phyloP scores from a whole-genome alignment of 23 tunicate species.

The Trididemnum miniatum region DNA sequence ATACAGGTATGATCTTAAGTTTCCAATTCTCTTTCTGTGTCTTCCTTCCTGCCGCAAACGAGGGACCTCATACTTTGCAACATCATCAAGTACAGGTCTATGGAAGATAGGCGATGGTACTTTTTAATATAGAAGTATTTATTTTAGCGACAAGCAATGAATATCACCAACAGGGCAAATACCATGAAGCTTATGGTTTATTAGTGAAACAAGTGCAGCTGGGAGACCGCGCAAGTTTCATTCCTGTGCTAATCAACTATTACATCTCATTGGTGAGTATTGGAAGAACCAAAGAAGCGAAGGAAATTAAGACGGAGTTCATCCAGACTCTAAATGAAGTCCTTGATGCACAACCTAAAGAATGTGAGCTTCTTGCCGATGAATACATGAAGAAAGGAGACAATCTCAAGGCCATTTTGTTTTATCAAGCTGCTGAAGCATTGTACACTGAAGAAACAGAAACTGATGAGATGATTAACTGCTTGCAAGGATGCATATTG shows the following conservation, averaged over 20 bases:
- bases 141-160: too few relatives aligned
- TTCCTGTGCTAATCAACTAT: constrained; percentile 10
- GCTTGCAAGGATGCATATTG: constrained; percentile 30
- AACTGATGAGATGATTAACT: constrained; percentile 1
- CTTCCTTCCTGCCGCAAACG: too few relatives aligned
- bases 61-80: too few relatives aligned
- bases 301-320: neutral
- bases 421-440: constrained; percentile 11
- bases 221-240: neutral
- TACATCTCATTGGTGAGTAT: neutral
- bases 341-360: neutral
- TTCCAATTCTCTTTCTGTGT: too few relatives aligned
- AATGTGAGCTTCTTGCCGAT: constrained; percentile 26
- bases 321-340: neutral
- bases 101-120: too few relatives aligned
- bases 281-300: neutral
- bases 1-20: too few relatives aligned
- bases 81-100: too few relatives aligned
- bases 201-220: neutral
- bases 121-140: too few relatives aligned
- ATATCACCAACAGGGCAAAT: too few relatives aligned
- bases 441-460: neutral
- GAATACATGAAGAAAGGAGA: neutral
- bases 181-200: constrained; percentile 13
- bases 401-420: constrained; percentile 23